Evolutionary conservation across 2,797 vertebrate species (phyloP).

Genomic region (Lithobates sylvaticus): DNA sequence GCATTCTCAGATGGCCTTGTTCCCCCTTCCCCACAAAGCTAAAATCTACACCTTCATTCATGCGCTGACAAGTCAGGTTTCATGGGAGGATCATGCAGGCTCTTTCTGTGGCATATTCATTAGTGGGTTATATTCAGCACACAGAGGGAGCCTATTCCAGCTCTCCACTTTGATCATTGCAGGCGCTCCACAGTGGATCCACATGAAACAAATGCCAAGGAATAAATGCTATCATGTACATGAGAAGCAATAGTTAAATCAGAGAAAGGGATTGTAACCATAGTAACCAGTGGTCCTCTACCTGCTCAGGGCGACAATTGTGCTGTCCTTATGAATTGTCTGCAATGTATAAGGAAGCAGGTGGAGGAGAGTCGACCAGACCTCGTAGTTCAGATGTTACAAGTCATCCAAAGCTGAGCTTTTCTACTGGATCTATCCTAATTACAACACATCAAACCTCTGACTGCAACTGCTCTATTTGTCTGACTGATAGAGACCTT

Average conservation of each 20-base stretch:
- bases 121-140: slow-evolving; percentile 34
- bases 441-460: slow-evolving; percentile 24
- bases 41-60: slow-evolving; percentile 32
- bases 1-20: slow-evolving; percentile 18
- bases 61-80: slow-evolving; percentile 17
- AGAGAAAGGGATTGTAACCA: slow-evolving; percentile 47
- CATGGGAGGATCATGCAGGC: slow-evolving; percentile 13
- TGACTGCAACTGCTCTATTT: not conserved
- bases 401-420: slow-evolving; percentile 2
- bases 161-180: slow-evolving; percentile 46
- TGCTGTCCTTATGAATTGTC: slow-evolving; percentile 51
- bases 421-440: slow-evolving; percentile 10
- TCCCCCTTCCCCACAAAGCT: slow-evolving; percentile 15
- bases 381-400: slow-evolving; percentile 33
- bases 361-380: slow-evolving; percentile 4
- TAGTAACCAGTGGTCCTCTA: slow-evolving; percentile 48
- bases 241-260: slow-evolving; percentile 56
- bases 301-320: slow-evolving; percentile 33
- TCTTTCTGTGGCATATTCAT: slow-evolving; percentile 32
- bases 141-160: slow-evolving; percentile 44
- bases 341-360: slow-evolving; percentile 39
- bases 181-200: slow-evolving; percentile 45
- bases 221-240: slow-evolving; percentile 52
- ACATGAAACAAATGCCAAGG: slow-evolving; percentile 49
- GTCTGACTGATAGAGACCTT: not conserved